A percentile compares a stretch with the other conserved stretches of the same genome.
Conservation (phyloP, 2,113 vertebrate genomes). For the Rhodinocichla rosea region DNA sequence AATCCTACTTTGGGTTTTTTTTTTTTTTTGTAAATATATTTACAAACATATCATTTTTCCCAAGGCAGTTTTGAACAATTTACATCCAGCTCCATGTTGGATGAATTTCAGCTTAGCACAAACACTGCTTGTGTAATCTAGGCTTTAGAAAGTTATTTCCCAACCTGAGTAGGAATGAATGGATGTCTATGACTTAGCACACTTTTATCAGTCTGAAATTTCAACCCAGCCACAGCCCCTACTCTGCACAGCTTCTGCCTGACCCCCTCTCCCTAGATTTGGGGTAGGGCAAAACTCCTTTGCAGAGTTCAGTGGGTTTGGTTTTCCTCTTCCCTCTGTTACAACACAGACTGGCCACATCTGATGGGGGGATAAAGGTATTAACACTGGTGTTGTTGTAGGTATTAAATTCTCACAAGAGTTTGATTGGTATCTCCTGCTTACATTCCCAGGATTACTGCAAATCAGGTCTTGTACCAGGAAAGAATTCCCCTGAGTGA, state of each 20-base stretch:
- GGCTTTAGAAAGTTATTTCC: not conserved
- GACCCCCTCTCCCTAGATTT: not conserved
- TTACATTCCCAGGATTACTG: not conserved
- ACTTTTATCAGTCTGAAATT: not conserved
- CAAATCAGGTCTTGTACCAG: not conserved
- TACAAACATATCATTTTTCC: not conserved
- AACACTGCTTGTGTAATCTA: not conserved
- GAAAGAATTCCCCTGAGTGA: not conserved
- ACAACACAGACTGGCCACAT: not conserved
- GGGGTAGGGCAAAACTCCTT: not conserved
- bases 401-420: not conserved
- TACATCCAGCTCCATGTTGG: not conserved
- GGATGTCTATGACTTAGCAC: not conserved
- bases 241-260: not conserved
- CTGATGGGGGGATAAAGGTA: not conserved
- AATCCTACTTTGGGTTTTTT: not conserved
- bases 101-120: not conserved
- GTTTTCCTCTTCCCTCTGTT: not conserved
- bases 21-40: not conserved
- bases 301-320: not conserved
- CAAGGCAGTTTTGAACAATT: not conserved
- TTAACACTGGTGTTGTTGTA: not conserved
- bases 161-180: not conserved
- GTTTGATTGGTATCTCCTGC: not conserved
- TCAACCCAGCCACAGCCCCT: not conserved